Evolutionary conservation across 2,888 invertebrate species (phyloP), one percentile per base, ranked within the genome.

Genomic region (Oscheius sp.): DNA sequence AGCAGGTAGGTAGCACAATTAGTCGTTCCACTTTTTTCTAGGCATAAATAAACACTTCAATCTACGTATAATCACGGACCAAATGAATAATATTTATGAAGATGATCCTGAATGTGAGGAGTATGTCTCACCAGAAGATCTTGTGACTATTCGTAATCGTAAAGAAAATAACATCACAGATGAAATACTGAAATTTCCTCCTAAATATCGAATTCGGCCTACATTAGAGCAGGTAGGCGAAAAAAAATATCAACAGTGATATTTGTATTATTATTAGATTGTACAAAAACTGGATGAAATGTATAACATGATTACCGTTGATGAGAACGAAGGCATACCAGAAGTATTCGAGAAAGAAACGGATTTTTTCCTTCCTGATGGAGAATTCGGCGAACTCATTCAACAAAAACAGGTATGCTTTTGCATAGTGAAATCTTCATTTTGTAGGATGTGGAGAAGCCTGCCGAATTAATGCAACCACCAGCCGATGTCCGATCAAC

Each of bases 11-110:
- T 59, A 12, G 6, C 49, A 46, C 18, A 52, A 21, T 16, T 2
- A 23, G 1, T 45, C n/a, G 1, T 61, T 12, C 3, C 9, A 35
- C 3, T 35, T 35, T 29, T 0, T 63, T 68, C 35, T 29, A 76
- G 76, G 76, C 6, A 55, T 71, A 27, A 55, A 66, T 66, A 73
- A 70, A 52, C 43, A 73, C 5, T 71, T 73, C 35, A 45, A 70
- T 27, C 59, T 76, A 7, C 64, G 61, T 13, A 45, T 55, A 21
- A 41, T 76, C 5, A 41, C 49, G 16, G 58, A 73, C 18, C 66
- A 68, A 49, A 73, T 76, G 73, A 73, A 76, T 56, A 73, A 76
- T 27, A 71, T 76, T 13, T 76, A 68, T 21, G 76, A 76, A 27
- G 70, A 76, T 58, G 76, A 76, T 45, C 59, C 43, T 12, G 76